Conservation (phyloP, 2,797 vertebrate genomes). For the Phoebastria nigripes region DNA sequence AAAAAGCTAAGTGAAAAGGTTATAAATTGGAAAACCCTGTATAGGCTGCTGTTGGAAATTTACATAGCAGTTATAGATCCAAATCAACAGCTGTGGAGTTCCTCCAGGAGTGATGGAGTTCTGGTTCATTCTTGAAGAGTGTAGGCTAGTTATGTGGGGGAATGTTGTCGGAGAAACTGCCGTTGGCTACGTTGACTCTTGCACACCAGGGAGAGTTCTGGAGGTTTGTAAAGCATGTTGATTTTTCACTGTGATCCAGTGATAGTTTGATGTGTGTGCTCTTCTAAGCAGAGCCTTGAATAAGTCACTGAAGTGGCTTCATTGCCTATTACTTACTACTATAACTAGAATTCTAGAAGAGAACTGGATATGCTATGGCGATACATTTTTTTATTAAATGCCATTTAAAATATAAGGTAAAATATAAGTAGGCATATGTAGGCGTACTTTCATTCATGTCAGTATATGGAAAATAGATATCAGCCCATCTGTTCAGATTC, state of each 20-base stretch:
- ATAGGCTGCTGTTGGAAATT: not conserved
- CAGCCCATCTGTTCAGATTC: not conserved
- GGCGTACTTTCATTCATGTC: not conserved
- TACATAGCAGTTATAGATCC: not conserved
- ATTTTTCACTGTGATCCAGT: not conserved
- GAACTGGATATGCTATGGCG: not conserved
- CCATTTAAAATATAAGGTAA: not conserved
- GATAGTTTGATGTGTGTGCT: not conserved
- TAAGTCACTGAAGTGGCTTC: not conserved
- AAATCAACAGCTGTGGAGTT: not conserved
- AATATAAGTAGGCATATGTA: not conserved
- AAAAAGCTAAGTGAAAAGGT: not conserved
- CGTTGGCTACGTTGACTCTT: not conserved
- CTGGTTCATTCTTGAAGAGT: not conserved
- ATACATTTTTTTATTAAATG: not conserved
- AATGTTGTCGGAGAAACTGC: not conserved
- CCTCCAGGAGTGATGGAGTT: not conserved
- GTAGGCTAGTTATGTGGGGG: not conserved
- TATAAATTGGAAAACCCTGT: not conserved
- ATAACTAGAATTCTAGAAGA: not conserved
- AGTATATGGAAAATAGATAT: not conserved
- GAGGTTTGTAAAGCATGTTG: not conserved
- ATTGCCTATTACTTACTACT: not conserved
- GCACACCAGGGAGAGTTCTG: not conserved
- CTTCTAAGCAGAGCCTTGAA: not conserved